Base-by-base conservation (phyloP, 2,113 vertebrate genomes). In the Coptodon rendalli region DNA sequence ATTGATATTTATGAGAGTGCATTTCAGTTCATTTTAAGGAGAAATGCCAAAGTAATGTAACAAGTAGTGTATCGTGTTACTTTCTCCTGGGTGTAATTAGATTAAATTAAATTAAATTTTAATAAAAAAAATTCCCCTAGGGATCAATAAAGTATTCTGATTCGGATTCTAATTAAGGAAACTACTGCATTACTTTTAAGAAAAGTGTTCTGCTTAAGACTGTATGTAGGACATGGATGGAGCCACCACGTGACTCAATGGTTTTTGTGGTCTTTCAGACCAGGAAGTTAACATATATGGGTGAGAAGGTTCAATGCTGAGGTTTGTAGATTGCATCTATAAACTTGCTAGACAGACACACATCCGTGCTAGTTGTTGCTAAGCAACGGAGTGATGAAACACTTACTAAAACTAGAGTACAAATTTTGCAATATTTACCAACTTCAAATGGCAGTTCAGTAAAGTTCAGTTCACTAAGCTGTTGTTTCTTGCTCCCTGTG, bases 261-360 rank as follows among this genome's bases (percentile, higher is more conserved):
- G 36, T 22, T 68, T 13, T 68, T 38, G 19, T 71, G 11, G 7
- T 22, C 36, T 14, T 40, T 71, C 63, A 14, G 63, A 68, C 19
- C 19, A 38, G 34, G 36, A 68, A 40, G 36, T 24, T 38, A 40
- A 0, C 36, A 14, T 0, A 13, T 9, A 22, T 24, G 36, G n/a
- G n/a, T 40, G n/a, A 24, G 36, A 40, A 0, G 12, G 36, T 40
- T 22, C 10, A 24, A 7, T 14, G 63, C 5, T 71, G 36, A 9
- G 7, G 7, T 40, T 71, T 40, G 7, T 40, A 68, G 34, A 22
- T 14, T 24, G 7, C 5, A 40, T 71, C 36, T 9, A 14, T 14
- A 71, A 68, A 68, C 63, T 24, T 1, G 1, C 6, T 1, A 68
- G 36, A 24, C 36, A 40, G 63, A 14, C 12, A 22, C 0, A 38